Evolutionary conservation across 2,113 vertebrate species (phyloP), one percentile per base, ranked within the genome.

Genomic region (Sisor rabdophorus): DNA sequence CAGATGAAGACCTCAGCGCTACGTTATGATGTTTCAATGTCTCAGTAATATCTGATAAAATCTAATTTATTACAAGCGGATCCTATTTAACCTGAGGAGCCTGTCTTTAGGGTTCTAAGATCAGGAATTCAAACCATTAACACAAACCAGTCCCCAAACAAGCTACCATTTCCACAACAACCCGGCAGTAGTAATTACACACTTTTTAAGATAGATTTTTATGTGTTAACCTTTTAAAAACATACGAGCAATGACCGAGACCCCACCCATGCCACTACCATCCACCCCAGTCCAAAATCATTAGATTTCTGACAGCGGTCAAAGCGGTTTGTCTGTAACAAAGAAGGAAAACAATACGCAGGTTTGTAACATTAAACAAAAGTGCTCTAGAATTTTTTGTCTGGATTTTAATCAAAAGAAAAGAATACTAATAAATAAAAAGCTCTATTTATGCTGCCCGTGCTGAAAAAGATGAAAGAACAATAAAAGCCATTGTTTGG

Each of bases 371-470:
- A 74, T 3, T 1, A 60, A 50, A 77, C 78, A 82, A 44, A 85
- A 85, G 83, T 84, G 83, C 84, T 82, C 79, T 78, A 77, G 55
- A 6, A 75, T 68, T 78, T 84, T 86, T 82, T 73, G 73, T 40
- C 28, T 67, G n/a, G 8, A 71, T 44, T 82, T 47, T 30, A 63
- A 67, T 48, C 75, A 28, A 79, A 36, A 36, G 7, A 36, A 78
- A 84, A 79, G 36, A 20, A 61, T 73, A 76, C 86, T 82, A 85
- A 83, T 81, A 87, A 79, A 85, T 84, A 84, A 73, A n/a, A n/a
- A n/a, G n/a, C n/a, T n/a, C n/a, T n/a, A n/a, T n/a, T n/a, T n/a
- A n/a, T 64, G 67, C 84, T 84, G 79, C 84, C 79, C 82, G 86
- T 59, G 80, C 74, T 28, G n/a, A 71, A 28, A 26, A 50, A 80